These are phyloP conservation scores for Bothrops jararaca DNA, from an alignment of 2,113 vertebrate species.

Conservation along the genomic window DNA sequence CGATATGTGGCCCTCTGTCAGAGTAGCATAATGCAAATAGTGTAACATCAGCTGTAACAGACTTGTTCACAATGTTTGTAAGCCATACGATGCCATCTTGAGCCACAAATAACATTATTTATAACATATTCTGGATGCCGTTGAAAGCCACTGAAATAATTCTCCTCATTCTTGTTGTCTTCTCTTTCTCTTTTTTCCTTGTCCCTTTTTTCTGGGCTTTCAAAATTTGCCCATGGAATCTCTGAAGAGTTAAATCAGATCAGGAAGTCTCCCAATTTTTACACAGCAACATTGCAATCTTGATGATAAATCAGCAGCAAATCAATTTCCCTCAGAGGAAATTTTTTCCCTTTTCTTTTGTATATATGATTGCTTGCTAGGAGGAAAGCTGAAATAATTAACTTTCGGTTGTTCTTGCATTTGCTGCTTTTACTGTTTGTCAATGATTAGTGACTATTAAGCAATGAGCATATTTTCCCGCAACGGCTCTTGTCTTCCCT, in stretches of 20 bases:
- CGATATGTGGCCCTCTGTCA: background rate
- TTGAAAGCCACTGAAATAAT: background rate
- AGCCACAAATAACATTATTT: background rate
- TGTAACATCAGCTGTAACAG: background rate
- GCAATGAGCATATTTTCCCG: constrained; percentile 20
- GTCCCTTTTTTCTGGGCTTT: background rate
- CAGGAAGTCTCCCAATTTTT: background rate
- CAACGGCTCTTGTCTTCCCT: background rate
- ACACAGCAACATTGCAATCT: background rate
- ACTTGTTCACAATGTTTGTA: background rate
- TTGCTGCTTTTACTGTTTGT: constrained; percentile 22
- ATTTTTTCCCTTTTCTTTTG: background rate
- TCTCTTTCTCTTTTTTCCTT: background rate
- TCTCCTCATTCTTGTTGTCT: background rate
- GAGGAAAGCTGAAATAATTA: constrained; percentile 41
- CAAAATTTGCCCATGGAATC: background rate
- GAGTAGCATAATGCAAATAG: background rate
- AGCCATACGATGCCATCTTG: background rate
- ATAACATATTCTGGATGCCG: background rate
- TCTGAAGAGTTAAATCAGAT: background rate
- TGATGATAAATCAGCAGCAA: background rate
- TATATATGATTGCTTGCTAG: background rate
- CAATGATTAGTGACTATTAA: constrained; percentile 45
- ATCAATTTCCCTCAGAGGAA: background rate
- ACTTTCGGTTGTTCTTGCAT: constrained; percentile 23